Evolutionary conservation across 2,113 vertebrate species (phyloP).

Genomic region (Galeopterus variegatus): DNA sequence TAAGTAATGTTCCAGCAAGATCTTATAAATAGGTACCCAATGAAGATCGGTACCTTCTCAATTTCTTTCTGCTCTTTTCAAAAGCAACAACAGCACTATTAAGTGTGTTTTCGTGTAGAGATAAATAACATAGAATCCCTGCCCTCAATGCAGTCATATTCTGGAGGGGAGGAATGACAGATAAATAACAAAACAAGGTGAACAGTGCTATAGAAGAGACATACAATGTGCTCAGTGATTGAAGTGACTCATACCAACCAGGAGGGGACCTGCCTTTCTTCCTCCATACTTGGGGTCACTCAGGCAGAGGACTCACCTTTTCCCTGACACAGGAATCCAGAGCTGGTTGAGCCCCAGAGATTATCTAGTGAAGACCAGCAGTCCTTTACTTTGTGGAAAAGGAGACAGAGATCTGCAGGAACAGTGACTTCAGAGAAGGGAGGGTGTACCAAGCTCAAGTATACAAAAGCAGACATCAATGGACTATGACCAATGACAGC

Average conservation of each 20-base stretch:
- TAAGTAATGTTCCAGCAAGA: constrained; percentile 35
- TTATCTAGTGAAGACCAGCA: not conserved
- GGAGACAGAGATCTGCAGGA: not conserved
- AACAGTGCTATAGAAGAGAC: not conserved
- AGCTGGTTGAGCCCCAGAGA: not conserved
- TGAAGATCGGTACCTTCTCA: constrained; percentile 27
- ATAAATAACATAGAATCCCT: constrained; percentile 18
- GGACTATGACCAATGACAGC: not conserved
- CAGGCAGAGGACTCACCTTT: not conserved
- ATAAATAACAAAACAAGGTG: not conserved
- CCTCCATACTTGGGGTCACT: not conserved
- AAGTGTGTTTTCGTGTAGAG: not conserved
- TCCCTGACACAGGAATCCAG: not conserved
- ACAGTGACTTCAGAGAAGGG: not conserved
- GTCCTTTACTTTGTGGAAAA: not conserved
- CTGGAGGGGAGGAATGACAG: not conserved
- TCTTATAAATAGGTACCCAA: constrained; percentile 55
- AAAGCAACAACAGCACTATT: not conserved
- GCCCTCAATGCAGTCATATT: not conserved
- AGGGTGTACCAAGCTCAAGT: not conserved
- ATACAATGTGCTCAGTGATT: accelerated
- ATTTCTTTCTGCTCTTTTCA: constrained; percentile 52
- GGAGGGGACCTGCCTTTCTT: not conserved
- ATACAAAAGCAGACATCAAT: not conserved
- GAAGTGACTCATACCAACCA: not conserved